A percentile compares a stretch with the other conserved stretches of the same genome.
Evolutionary conservation across 1,140 invertebrate species (phyloP).

Genomic region (Aphaenogaster floridana): DNA sequence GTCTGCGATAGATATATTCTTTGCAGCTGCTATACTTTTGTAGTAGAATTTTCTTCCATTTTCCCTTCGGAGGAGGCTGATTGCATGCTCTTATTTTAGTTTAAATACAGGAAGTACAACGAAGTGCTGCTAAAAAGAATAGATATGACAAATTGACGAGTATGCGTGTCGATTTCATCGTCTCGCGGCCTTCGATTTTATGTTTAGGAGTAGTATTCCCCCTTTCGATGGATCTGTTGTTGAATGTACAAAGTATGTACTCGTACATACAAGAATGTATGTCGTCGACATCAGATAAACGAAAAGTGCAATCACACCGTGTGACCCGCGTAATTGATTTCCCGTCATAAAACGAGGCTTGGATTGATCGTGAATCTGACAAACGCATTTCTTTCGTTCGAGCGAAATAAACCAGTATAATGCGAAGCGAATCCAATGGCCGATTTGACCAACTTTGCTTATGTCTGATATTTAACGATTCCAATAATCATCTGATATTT

Average conservation of each 20-base stretch:
- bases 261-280: neutral
- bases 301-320: neutral
- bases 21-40: neutral
- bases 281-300: conserved; percentile 1
- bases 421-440: neutral
- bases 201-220: conserved; percentile 7
- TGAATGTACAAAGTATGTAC: conserved; percentile 3
- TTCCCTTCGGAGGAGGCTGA: neutral
- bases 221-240: neutral
- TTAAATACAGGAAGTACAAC: neutral
- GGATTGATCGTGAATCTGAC: neutral
- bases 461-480: neutral
- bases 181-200: neutral
- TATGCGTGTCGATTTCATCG: neutral
- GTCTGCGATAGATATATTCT: neutral
- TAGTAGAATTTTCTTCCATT: conserved; percentile 9
- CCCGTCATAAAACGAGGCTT: conserved; percentile 11
- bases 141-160: neutral
- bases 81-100: neutral
- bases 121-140: conserved; percentile 1
- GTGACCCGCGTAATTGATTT: conserved; percentile 9
- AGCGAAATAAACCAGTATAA: neutral
- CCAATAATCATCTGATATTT: neutral
- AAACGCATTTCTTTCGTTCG: conserved; percentile 13
- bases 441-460: conserved; percentile 10